These are phyloP conservation scores for Desoria tigrina DNA, from an alignment of 2,888 invertebrate genomes.

Conservation along the genomic window DNA sequence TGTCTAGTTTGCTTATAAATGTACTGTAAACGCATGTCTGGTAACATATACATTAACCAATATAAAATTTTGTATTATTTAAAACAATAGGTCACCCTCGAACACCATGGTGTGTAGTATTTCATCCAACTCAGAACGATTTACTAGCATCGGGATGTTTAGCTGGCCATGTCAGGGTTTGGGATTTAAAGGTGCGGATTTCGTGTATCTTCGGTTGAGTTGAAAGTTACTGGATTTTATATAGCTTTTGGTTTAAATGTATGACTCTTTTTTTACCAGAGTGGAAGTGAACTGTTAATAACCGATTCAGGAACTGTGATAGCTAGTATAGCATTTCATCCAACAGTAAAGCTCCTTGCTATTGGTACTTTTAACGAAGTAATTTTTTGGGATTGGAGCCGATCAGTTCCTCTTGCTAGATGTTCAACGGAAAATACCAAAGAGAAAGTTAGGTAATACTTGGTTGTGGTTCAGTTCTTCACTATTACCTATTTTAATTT, in stretches of 20 bases:
- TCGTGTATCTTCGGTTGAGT: constrained; percentile 54
- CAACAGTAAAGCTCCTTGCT: constrained; percentile 76
- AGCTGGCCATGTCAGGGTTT: constrained; percentile 84
- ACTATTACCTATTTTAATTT: constrained; percentile 12
- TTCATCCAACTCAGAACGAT: constrained; percentile 80
- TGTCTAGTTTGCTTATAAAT: too few species aligned
- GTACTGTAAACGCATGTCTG: too few species aligned
- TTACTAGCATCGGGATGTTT: constrained; percentile 85
- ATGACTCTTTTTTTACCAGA: constrained; percentile 54
- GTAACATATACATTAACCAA: too few species aligned
- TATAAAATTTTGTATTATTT: too few species aligned
- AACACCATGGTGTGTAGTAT: constrained; percentile 88
- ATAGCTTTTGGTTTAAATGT: constrained; percentile 5
- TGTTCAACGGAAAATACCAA: constrained; percentile 72
- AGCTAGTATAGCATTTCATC: constrained; percentile 74
- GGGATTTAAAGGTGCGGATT: constrained; percentile 68
- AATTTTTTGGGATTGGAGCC: constrained; percentile 87
- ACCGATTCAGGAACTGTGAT: constrained; percentile 73
- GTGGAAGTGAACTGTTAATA: constrained; percentile 82
- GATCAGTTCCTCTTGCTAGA: constrained; percentile 68
- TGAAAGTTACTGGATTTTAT: background rate
- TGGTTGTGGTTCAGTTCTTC: constrained; percentile 28
- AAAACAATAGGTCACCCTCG: constrained; percentile 68
- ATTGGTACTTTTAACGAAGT: constrained; percentile 82
- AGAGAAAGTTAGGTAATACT: constrained; percentile 80